phyloP scores from a whole-genome alignment of 1,140 invertebrate genomes.

The Neomicropteryx cornuta region DNA sequence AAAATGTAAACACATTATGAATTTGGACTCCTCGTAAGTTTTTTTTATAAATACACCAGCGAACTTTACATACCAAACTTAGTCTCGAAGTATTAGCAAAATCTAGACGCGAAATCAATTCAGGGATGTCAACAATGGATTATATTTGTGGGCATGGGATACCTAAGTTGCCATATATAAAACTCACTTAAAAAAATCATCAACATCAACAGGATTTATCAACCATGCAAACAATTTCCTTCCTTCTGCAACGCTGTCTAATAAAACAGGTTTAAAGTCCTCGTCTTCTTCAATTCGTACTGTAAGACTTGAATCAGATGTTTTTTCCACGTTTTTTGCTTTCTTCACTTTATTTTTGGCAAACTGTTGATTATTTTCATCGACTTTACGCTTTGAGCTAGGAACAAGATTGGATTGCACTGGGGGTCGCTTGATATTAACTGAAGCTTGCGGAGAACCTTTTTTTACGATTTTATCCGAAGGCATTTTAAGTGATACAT shows the following conservation, averaged over 20 bases:
- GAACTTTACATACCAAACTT: too few relatives aligned
- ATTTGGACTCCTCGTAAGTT: too few relatives aligned
- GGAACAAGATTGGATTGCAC: not conserved
- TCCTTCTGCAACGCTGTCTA: slow-evolving; percentile 46
- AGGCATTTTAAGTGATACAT: slow-evolving; percentile 20
- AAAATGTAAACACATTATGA: too few relatives aligned
- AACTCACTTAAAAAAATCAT: slow-evolving; percentile 52
- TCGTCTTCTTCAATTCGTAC: not conserved
- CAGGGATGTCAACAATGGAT: not conserved
- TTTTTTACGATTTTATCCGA: slow-evolving; percentile 24
- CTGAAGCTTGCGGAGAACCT: slow-evolving; percentile 21
- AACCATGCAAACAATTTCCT: slow-evolving; percentile 56
- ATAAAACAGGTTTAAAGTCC: slow-evolving; percentile 31
- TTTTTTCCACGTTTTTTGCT: not conserved
- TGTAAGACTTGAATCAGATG: not conserved
- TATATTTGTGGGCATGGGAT: too few relatives aligned
- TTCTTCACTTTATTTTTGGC: not conserved
- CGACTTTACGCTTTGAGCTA: not conserved
- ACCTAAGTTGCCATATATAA: too few relatives aligned
- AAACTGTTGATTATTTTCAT: too few relatives aligned
- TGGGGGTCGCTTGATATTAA: slow-evolving; percentile 15
- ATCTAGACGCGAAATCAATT: slow-evolving; percentile 8
- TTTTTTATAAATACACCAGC: too few relatives aligned
- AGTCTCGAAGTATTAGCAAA: slow-evolving; percentile 1
- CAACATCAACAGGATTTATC: slow-evolving; percentile 49